Evolutionary conservation across 2,113 vertebrate species (phyloP).

Genomic region (Notechis scutatus): DNA sequence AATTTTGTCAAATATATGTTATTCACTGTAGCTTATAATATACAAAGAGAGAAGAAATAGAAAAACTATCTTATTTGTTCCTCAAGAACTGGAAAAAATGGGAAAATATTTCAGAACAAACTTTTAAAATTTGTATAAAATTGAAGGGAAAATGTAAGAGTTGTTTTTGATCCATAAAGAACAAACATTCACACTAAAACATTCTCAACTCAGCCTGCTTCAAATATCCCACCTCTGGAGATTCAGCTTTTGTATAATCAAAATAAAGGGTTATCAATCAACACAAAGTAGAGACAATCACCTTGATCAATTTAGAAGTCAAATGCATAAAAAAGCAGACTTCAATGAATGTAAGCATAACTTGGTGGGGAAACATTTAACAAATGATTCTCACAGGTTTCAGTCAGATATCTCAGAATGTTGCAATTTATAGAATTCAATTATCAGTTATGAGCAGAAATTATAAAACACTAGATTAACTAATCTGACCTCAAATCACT

Average conservation of each 20-base stretch:
- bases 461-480: background rate
- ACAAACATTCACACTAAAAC: background rate
- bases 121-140: conserved; percentile 37
- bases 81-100: conserved; percentile 27
- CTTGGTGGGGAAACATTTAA: background rate
- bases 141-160: conserved; percentile 2
- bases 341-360: background rate
- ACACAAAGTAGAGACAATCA: background rate
- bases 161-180: background rate
- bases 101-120: conserved; percentile 38
- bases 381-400: background rate
- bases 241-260: background rate
- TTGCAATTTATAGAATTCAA: background rate
- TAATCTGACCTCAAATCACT: background rate
- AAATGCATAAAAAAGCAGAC: background rate
- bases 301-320: background rate
- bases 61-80: conserved; percentile 33
- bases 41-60: background rate
- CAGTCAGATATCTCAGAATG: background rate
- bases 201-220: background rate
- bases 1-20: conserved; percentile 80
- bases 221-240: background rate
- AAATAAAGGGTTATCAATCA: background rate
- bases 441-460: background rate
- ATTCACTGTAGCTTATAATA: conserved; percentile 65